Base-by-base conservation (phyloP, 2,888 invertebrate species). In the Torymus texanus region DNA sequence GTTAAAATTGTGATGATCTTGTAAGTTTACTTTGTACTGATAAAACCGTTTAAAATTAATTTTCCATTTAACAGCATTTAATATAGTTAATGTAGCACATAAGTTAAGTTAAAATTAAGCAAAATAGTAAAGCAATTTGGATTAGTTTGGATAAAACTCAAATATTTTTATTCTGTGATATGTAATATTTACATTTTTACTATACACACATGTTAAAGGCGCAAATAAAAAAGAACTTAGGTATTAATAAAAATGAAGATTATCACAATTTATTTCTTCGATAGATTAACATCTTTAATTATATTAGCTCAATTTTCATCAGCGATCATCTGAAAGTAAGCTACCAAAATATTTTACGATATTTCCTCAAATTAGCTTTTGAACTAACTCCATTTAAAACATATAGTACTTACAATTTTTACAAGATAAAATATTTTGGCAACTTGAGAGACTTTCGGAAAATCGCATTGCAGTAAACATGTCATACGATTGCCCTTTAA, bases 261-360 rank as follows among this genome's bases (percentile, higher is more conserved):
- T 81, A 81, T 81, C 81, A 81, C 81, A 78, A 78, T 81, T 81
- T 76, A 68, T 66, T 73, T 70, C 14, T 55, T 71, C 29, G 21
- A 72, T 72, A 65, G 56, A 71, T 41, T 68, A 74, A 70, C 41
- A 65, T 63, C 53, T 55, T 21, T 77, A 14, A 65, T 68, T 53
- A 62, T 63, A 68, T 72, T 70, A 75, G 29, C 4, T 58, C 13
- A 41, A 12, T 68, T 67, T 61, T 61, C 12, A 1, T 65, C 62
- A 79, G 61, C n/a, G n/a, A 70, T 70, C 14, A 8, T 18, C 13
- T 72, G 24, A 70, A 71, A 71, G 29, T n/a, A 73, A 50, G 53
- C n/a, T 53, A 72, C 62, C 58, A 71, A 81, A 81, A 78, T 68
- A 81, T 67, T 81, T 78, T 70, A 78, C 16, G 24, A 11, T 59